Evolutionary conservation across 2,113 vertebrate genomes (phyloP), one percentile per base, ranked within the genome.

Genomic region (Malurus alboscapulatus): DNA sequence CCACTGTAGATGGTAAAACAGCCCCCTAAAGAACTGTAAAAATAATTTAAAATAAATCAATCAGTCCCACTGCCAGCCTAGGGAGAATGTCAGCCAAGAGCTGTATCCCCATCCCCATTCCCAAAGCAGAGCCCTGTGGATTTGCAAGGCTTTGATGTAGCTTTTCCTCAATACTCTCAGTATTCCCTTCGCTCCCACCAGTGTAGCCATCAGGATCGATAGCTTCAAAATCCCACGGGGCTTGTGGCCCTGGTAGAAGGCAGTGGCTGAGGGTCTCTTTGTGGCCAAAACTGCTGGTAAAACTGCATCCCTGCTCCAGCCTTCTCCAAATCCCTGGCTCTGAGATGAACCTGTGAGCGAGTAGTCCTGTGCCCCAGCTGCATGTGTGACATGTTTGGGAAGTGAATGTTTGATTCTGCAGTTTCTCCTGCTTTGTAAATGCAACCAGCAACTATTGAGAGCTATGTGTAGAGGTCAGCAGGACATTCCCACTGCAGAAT

Each of bases 371-470:
- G 54, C 29, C 30, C 30, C 1, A 0, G 6, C 55, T 38, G 25
- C 2, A 9, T 7, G 3, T 14, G 22, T 1, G 5, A 10, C 0
- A 0, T 8, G 1, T 18, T 45, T 47, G 12, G 55, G 42, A 29
- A 17, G 8, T 1, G 0, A 3, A 4, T 4, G 5, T 54, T 61
- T 32, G 69, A 27, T 24, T n/a, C 54, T 40, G 62, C 89, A 68
- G 13, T 30, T 87, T n/a, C 51, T 81, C 27, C 38, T 2, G 7
- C 86, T 67, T 44, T 45, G n/a, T n/a, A 50, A 75, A 53, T 51
- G 29, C 58, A 51, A 8, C 40, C 65, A 45, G 69, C 40, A 82
- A n/a, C 50, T 69, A 2, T 5, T 47, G 53, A 71, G 18, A 77
- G 26, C 57, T 74, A 4, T 3, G 10, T 62, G 62, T 14, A 30